Evolutionary conservation across 2,888 invertebrate species (phyloP), one percentile per base, ranked within the genome.

Genomic region (Pimpla rufipes): DNA sequence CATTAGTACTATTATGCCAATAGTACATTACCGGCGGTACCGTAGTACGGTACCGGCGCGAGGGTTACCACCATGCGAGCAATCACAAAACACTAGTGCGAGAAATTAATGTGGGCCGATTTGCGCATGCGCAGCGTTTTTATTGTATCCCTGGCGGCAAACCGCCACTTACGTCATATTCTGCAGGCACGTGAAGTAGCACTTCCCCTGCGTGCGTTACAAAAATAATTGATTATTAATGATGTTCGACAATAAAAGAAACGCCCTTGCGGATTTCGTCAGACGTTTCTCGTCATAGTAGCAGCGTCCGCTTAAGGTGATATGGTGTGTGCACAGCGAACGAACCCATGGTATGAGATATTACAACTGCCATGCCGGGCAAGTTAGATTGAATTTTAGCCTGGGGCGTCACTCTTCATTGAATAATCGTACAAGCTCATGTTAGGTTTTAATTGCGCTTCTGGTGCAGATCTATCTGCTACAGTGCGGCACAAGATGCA

Each of bases 391-490:
- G 80, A 80, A 76, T 83, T 83, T 79, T 77, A 55, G 83, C 83
- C 73, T 57, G 73, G 64, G 77, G 83, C 77, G 80, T 80, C 79
- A 18, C 62, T 80, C 80, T 80, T 83, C 62, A 83, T 83, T 80
- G 83, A 83, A 83, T 79, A 80, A 77, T 80, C 80, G 77, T 77
- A 64, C 68, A 47, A 68, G 77, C 83, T 74, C 73, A 68, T 71
- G 83, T 83, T 29, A 62, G 73, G 73, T 77, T 80, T 83, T 83
- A 80, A 83, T 83, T 83, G 83, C 83, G 47, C 59, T 62, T 74
- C 68, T 79, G 68, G 52, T 45, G 55, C 29, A 21, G 18, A 18
- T 50, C 37, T 21, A 13, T 29, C 11, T 18, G 45, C 59, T 21
- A 59, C 47, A 50, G 29, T n/a, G n/a, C 10, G 7, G 75, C 42